A percentile compares a stretch with the other conserved stretches of the same genome.
These are phyloP conservation scores for Colletes gigas DNA, from an alignment of 1,140 invertebrate species.

Conservation along the genomic window DNA sequence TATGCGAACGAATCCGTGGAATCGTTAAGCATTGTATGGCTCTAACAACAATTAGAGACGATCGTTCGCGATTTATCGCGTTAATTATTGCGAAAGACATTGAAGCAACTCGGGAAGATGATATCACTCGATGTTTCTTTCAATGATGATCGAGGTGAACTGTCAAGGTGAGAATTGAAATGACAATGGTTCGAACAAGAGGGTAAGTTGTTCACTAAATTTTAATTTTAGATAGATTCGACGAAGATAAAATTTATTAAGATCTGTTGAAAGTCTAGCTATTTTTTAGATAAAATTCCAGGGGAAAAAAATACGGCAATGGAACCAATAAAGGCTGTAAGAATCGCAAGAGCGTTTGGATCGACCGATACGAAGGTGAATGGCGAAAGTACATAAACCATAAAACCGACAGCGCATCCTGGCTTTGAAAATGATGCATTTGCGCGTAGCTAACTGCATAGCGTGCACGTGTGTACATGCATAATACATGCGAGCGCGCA, in stretches of 20 bases:
- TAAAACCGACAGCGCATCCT: conserved; percentile 51
- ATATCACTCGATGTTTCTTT: not conserved
- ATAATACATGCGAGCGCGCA: conserved; percentile 44
- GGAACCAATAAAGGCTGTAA: not conserved
- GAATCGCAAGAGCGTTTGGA: not conserved
- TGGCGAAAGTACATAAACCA: conserved; percentile 58
- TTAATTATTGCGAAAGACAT: not conserved
- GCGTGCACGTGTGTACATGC: conserved; percentile 21
- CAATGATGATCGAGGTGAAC: too few relatives aligned
- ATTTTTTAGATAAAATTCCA: not conserved
- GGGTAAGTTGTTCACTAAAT: too few relatives aligned
- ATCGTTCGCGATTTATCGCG: not conserved
- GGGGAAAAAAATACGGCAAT: not conserved
- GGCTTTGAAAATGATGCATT: conserved; percentile 30
- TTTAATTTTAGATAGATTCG: too few relatives aligned
- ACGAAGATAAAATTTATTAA: too few relatives aligned
- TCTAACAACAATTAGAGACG: not conserved
- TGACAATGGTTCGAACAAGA: not conserved
- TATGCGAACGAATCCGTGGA: not conserved
- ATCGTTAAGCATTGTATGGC: too few relatives aligned
- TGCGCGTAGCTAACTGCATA: conserved; percentile 23
- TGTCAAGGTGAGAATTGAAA: too few relatives aligned
- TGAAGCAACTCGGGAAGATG: too few relatives aligned
- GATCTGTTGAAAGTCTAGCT: not conserved
- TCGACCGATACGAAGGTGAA: conserved; percentile 48